These are phyloP conservation scores for Cherax quadricarinatus DNA, from an alignment of 1,140 invertebrate genomes.

Conservation along the genomic window DNA sequence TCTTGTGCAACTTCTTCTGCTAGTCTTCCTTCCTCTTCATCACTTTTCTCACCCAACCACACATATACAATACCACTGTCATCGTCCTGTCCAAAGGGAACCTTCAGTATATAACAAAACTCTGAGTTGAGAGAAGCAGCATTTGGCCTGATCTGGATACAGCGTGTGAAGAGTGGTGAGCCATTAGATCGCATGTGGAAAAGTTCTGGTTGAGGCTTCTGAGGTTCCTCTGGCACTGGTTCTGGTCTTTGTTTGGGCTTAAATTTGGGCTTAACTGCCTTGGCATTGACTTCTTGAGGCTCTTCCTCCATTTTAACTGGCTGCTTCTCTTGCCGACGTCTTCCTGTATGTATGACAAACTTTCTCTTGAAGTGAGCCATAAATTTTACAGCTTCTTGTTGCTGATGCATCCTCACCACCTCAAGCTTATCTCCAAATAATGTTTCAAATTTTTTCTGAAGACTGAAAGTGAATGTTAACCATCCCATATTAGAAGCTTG, in stretches of 20 bases:
- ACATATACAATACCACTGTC: slow-evolving; percentile 96
- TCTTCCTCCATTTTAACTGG: slow-evolving; percentile 35
- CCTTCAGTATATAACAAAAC: slow-evolving; percentile 94
- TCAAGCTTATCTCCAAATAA: slow-evolving; percentile 97
- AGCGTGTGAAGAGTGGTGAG: slow-evolving; percentile 93
- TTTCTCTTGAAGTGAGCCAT: slow-evolving; percentile 97
- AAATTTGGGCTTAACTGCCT: slow-evolving; percentile 20
- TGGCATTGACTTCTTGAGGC: slow-evolving; percentile 9
- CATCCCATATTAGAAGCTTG: slow-evolving; percentile 99
- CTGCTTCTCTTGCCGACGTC: slow-evolving; percentile 79
- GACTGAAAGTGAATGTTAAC: slow-evolving; percentile 98
- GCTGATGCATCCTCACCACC: slow-evolving; percentile 97
- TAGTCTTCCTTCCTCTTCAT: slow-evolving; percentile 91
- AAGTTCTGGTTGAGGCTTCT: slow-evolving; percentile 83
- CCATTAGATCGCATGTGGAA: slow-evolving; percentile 98
- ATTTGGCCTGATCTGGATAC: slow-evolving; percentile 93
- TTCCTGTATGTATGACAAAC: slow-evolving; percentile 95
- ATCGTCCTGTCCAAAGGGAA: slow-evolving; percentile 94
- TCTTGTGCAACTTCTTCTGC: slow-evolving; percentile 95
- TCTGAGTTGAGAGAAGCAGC: slow-evolving; percentile 87
- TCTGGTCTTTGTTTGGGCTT: slow-evolving; percentile 81
- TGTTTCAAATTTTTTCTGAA: slow-evolving; percentile 98
- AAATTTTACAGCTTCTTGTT: slow-evolving; percentile 99
- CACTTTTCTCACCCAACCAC: slow-evolving; percentile 95
- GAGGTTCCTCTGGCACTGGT: slow-evolving; percentile 74